These are phyloP conservation scores for Neostethus bicornis DNA, from an alignment of 2,797 vertebrate genomes.

Conservation along the genomic window DNA sequence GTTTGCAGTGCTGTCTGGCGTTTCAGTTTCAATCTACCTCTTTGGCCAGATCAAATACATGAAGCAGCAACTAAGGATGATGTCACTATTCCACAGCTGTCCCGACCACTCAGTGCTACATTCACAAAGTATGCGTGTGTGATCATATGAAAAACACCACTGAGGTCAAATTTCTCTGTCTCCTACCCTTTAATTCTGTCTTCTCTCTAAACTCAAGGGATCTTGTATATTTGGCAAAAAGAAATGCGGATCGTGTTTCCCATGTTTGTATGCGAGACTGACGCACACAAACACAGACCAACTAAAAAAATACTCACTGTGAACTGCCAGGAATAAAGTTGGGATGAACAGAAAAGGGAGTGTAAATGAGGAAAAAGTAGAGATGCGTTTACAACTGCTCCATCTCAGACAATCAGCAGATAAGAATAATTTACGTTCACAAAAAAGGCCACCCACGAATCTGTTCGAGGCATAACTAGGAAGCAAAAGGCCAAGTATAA, in stretches of 20 bases:
- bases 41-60: conserved; percentile 66
- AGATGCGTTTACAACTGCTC: conserved; percentile 62
- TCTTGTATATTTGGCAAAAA: conserved; percentile 58
- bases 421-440: conserved; percentile 49
- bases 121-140: conserved; percentile 12
- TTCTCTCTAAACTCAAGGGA: conserved; percentile 64
- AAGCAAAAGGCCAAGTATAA: conserved; percentile 27
- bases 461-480: conserved; percentile 5
- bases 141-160: conserved; percentile 30
- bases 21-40: conserved; percentile 67
- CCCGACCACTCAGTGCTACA: conserved; percentile 55
- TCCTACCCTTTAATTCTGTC: conserved; percentile 55
- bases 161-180: conserved; percentile 62
- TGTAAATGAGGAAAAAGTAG: conserved; percentile 42
- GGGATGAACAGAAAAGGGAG: conserved; percentile 55
- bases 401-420: conserved; percentile 60
- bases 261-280: conserved; percentile 28
- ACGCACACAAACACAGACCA: conserved; percentile 17
- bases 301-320: conserved; percentile 13
- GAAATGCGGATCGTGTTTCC: conserved; percentile 68
- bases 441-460: conserved; percentile 31
- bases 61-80: conserved; percentile 66
- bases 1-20: conserved; percentile 59
- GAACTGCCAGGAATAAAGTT: conserved; percentile 62
- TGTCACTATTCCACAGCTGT: conserved; percentile 76